phyloP scores from a whole-genome alignment of 2,113 vertebrate genomes.

The Benitochromis conjunctus region DNA sequence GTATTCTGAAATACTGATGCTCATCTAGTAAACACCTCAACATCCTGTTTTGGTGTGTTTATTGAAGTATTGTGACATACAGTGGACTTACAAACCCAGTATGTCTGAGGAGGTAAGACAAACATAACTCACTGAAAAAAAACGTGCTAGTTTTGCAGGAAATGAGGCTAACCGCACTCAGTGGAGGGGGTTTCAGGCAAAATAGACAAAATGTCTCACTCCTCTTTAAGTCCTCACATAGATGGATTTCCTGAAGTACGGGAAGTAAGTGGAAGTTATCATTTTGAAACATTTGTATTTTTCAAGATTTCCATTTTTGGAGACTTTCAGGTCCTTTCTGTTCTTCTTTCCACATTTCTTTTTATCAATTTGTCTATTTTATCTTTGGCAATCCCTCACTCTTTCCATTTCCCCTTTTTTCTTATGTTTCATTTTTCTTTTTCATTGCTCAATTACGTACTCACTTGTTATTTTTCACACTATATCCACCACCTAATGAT shows the following conservation, averaged over 20 bases:
- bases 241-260: neutral
- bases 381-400: neutral
- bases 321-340: neutral
- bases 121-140: neutral
- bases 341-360: neutral
- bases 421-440: neutral
- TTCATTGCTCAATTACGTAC: neutral
- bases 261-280: neutral
- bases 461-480: neutral
- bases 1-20: too few relatives aligned
- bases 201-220: neutral
- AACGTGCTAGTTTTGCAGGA: neutral
- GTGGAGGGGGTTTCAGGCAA: neutral
- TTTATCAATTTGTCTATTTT: neutral
- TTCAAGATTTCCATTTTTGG: slow-evolving; percentile 2
- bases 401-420: neutral
- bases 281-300: neutral
- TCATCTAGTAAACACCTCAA: neutral
- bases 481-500: neutral
- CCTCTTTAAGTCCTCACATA: neutral
- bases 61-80: accelerated
- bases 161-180: neutral
- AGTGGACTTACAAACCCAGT: accelerated
- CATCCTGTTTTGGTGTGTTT: neutral
- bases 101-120: accelerated